These are phyloP conservation scores for Poecilus cupreus DNA, from an alignment of 2,888 invertebrate genomes.

Conservation along the genomic window DNA sequence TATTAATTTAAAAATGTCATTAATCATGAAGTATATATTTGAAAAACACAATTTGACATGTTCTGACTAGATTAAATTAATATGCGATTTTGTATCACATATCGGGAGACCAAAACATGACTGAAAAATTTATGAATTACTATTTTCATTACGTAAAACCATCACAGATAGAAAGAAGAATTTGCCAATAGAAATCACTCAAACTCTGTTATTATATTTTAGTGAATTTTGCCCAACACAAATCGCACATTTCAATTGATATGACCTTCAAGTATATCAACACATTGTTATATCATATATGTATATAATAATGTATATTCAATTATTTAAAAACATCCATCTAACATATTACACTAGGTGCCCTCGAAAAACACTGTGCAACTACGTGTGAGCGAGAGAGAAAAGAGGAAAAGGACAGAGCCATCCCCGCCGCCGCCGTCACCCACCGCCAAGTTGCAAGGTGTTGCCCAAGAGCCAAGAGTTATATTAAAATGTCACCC, in stretches of 20 bases:
- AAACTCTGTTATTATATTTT: constrained; percentile 48
- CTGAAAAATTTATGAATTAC: constrained; percentile 33
- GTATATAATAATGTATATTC: constrained; percentile 73
- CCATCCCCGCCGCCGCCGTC: neutral
- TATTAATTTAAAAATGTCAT: constrained; percentile 60
- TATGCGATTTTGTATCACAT: constrained; percentile 58
- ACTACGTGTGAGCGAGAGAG: neutral
- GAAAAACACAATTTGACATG: constrained; percentile 59
- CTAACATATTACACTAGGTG: constrained; percentile 65
- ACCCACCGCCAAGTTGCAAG: neutral
- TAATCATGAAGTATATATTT: constrained; percentile 60
- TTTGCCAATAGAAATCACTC: constrained; percentile 54
- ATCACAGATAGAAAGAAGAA: constrained; percentile 58
- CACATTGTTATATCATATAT: constrained; percentile 70
- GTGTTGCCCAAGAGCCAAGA: constrained; percentile 66
- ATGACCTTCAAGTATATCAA: constrained; percentile 71
- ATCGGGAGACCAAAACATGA: constrained; percentile 54
- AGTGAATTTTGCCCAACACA: constrained; percentile 69
- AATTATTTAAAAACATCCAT: constrained; percentile 73
- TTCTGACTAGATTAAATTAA: constrained; percentile 59
- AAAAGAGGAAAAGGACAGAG: neutral
- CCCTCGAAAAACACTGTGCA: constrained; percentile 41
- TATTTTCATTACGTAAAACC: constrained; percentile 40
- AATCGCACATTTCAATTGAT: constrained; percentile 73
- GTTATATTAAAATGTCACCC: constrained; percentile 72